phyloP scores from a whole-genome alignment of 2,797 vertebrate genomes.

The Silurus lanzhouensis region DNA sequence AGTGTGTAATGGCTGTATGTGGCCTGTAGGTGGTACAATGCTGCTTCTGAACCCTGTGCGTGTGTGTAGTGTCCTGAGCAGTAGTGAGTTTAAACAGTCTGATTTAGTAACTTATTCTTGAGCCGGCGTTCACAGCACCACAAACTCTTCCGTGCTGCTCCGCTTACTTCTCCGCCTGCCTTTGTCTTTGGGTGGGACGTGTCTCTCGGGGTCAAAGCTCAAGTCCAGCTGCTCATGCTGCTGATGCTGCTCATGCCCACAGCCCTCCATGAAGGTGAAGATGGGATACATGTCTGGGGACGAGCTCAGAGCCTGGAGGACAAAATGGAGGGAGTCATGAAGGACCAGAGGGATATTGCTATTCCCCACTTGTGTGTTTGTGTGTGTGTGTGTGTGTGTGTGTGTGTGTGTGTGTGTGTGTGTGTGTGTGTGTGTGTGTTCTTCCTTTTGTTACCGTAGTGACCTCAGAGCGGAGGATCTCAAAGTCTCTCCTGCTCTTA shows the following conservation, averaged over 20 bases:
- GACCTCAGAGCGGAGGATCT: conserved; percentile 74
- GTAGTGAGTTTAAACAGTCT: too few species aligned
- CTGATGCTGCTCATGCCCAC: conserved; percentile 65
- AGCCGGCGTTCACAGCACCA: conserved; percentile 64
- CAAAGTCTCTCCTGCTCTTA: conserved; percentile 76
- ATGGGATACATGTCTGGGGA: conserved; percentile 83
- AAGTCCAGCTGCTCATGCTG: conserved; percentile 56
- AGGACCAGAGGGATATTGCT: not conserved
- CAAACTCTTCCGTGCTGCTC: conserved; percentile 83
- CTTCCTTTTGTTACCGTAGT: conserved; percentile 66
- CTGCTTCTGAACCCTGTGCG: not conserved
- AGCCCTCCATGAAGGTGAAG: conserved; percentile 84
- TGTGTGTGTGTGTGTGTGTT: not conserved
- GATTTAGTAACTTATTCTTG: not conserved
- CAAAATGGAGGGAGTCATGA: not conserved
- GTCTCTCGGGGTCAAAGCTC: conserved; percentile 60
- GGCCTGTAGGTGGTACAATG: not conserved
- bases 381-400: too few species aligned
- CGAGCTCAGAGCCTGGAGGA: conserved; percentile 75
- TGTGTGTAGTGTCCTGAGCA: not conserved
- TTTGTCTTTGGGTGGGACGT: conserved; percentile 58
- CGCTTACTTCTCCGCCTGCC: conserved; percentile 60
- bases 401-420: not conserved
- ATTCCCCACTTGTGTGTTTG: not conserved
- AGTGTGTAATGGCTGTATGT: not conserved